phyloP scores from a whole-genome alignment of 2,797 vertebrate genomes.

The Pantherophis alleghaniensis region DNA sequence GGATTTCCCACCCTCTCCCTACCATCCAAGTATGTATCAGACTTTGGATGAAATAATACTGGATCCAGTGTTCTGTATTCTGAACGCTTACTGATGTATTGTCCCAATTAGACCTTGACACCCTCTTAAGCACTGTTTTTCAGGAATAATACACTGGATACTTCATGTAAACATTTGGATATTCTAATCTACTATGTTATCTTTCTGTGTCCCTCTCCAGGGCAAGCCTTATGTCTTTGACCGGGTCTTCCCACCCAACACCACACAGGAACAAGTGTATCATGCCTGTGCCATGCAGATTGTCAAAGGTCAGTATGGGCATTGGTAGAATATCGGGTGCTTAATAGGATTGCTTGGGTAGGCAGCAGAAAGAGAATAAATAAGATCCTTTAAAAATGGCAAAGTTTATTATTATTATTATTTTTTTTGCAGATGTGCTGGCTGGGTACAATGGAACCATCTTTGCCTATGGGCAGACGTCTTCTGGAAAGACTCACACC shows the following conservation, averaged over 20 bases:
- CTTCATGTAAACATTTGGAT: background rate
- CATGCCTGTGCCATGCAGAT: conserved; percentile 91
- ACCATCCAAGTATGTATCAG: background rate
- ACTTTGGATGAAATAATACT: background rate
- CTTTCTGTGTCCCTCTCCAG: conserved; percentile 61
- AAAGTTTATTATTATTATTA: background rate
- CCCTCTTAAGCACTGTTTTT: background rate
- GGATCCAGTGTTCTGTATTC: background rate
- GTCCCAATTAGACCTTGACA: background rate
- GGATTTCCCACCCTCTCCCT: background rate
- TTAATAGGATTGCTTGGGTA: background rate
- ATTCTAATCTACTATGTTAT: background rate
- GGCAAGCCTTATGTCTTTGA: conserved; percentile 87
- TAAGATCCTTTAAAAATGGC: background rate
- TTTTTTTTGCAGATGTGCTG: conserved; percentile 80
- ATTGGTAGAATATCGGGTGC: background rate
- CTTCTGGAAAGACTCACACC: conserved; percentile 95
- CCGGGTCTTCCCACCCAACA: conserved; percentile 88
- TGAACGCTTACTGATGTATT: background rate
- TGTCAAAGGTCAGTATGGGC: conserved; percentile 81
- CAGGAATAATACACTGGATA: background rate
- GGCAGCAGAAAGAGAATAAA: background rate
- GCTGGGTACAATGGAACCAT: conserved; percentile 96
- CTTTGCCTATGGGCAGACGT: conserved; percentile 95
- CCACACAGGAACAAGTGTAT: conserved; percentile 91